Evolutionary conservation across 2,113 vertebrate genomes (phyloP), one percentile per base, ranked within the genome.

Genomic region (Archilochus colubris): DNA sequence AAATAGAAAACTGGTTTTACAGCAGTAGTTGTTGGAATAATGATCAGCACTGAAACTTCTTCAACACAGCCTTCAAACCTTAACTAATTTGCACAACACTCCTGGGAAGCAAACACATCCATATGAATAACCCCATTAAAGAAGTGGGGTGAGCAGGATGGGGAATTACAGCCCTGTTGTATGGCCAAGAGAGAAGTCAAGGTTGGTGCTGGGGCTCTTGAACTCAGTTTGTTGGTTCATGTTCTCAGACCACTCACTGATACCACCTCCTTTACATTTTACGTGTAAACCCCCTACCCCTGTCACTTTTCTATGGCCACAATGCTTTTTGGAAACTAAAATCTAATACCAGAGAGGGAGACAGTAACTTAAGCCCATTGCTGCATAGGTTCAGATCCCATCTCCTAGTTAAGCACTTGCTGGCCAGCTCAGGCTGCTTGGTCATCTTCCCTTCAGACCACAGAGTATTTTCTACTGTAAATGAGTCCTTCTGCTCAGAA

Each of bases 191-290:
- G 46, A 73, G 36, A 53, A 79, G 30, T 5, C 73, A 31, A 0
- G 0, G 0, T 1, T 20, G 24, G 23, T 19, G 43, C 36, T n/a
- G 53, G 62, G 58, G 64, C n/a, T 79, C 28, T 58, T 36, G 36
- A 51, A 59, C 62, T 54, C 27, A 4, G 24, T 7, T 21, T 36
- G 22, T 0, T 64, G 64, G 25, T 33, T 76, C 67, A 8, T 1
- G 1, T 21, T 24, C 70, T 63, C 72, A 27, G 50, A 54, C 38
- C 66, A 54, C 61, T 7, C 31, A 43, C 20, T 7, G 30, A 33
- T 4, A 31, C 14, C 70, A 31, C 14, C 70, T 85, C 50, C 33
- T 24, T 43, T 4, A 58, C 17, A 8, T 54, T 81, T 83, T 19
- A 67, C 36, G 86, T 6, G 23, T 50, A 86, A 92, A 86, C 4